Conservation (phyloP, 2,888 invertebrate species). For the Salticus scenicus region DNA sequence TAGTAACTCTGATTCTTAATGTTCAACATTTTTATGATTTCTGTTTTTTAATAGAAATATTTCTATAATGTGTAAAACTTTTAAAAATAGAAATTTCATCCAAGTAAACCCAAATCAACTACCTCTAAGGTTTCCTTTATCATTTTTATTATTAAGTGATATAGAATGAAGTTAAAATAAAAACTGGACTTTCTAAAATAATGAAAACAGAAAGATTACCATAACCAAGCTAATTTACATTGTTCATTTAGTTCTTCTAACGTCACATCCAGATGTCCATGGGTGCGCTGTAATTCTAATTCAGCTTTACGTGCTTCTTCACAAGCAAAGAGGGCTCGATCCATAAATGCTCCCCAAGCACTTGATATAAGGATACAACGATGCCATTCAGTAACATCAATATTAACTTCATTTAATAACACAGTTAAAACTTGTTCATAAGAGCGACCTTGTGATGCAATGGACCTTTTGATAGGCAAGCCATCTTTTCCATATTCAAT, state of each 20-base stretch:
- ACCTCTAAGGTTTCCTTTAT: no score
- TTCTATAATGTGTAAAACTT: no score
- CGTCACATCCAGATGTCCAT: conserved; percentile 38
- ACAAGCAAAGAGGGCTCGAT: conserved; percentile 47
- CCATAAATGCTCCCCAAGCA: conserved; percentile 64
- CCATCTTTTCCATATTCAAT: conserved; percentile 64
- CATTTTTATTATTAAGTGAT: no score
- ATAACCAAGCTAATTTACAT: conserved; percentile 52
- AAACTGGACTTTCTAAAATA: no score
- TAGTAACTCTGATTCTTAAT: no score
- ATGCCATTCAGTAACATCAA: conserved; percentile 63
- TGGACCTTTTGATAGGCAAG: conserved; percentile 46
- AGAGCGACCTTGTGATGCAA: conserved; percentile 42
- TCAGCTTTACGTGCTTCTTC: conserved; percentile 54
- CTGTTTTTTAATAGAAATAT: no score
- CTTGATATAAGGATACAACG: conserved; percentile 45
- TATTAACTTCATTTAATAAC: conserved; percentile 57
- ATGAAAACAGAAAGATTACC: conserved; percentile 28
- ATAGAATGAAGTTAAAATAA: no score
- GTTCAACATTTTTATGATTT: no score
- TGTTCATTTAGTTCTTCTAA: conserved; percentile 41
- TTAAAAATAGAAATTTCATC: no score
- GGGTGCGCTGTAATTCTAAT: conserved; percentile 40
- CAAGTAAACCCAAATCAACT: no score
- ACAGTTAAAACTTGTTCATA: conserved; percentile 57